Evolutionary conservation across 2,888 invertebrate genomes (phyloP).

Genomic region (Nebria brevicollis): DNA sequence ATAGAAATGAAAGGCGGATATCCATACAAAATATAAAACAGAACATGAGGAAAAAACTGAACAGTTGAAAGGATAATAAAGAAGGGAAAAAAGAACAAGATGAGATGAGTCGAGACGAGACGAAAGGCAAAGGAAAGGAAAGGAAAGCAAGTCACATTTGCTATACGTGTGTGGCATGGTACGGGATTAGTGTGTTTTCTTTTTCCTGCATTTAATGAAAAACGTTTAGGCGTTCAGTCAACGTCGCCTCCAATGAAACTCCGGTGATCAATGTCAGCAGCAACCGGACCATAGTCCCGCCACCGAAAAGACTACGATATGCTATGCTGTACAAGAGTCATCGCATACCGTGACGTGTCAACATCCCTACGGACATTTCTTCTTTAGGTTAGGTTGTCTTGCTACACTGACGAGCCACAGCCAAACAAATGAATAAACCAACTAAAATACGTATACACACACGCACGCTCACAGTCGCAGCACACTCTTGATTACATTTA

Average conservation of each 20-base stretch:
- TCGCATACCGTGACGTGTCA: background rate
- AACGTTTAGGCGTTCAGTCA: slow-evolving; percentile 49
- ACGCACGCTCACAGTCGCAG: background rate
- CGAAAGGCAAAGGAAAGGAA: background rate
- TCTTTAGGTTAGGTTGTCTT: background rate
- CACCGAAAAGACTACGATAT: background rate
- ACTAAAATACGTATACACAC: background rate
- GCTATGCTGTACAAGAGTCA: slow-evolving; percentile 1
- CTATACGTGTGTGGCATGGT: slow-evolving; percentile 34
- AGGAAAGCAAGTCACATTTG: slow-evolving; percentile 38
- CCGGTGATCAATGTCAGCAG: slow-evolving; percentile 50
- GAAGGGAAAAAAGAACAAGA: background rate
- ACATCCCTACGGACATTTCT: slow-evolving; percentile 1
- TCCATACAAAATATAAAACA: background rate
- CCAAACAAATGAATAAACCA: background rate
- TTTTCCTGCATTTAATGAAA: slow-evolving; percentile 48
- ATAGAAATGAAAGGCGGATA: background rate
- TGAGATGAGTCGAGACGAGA: background rate
- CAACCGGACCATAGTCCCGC: slow-evolving; percentile 9
- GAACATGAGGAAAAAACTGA: background rate
- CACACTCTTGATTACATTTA: background rate
- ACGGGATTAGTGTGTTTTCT: slow-evolving; percentile 47
- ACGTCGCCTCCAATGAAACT: slow-evolving; percentile 50
- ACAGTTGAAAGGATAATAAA: background rate
- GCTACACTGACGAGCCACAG: background rate